phyloP scores from a whole-genome alignment of 2,797 vertebrate species.

The Rhinogobio ventralis region DNA sequence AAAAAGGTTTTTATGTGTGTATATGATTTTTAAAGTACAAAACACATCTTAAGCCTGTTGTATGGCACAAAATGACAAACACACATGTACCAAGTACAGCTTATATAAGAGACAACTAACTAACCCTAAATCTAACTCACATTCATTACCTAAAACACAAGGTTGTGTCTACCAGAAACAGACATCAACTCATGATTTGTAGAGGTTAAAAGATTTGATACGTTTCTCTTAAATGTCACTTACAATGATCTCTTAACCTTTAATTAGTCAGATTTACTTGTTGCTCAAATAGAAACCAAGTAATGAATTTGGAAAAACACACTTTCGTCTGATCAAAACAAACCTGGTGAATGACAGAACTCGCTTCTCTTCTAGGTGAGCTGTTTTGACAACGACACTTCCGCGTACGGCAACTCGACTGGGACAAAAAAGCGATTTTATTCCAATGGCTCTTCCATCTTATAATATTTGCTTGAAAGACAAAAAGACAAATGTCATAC shows the following conservation, averaged over 20 bases:
- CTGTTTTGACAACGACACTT: not conserved
- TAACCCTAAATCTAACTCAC: not conserved
- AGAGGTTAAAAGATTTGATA: not conserved
- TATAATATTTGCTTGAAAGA: not conserved
- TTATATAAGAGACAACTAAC: not conserved
- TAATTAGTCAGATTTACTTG: not conserved
- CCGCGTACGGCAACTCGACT: slow-evolving; percentile 13
- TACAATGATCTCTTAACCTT: not conserved
- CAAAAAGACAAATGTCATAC: not conserved
- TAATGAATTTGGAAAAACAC: not conserved
- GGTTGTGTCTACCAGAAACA: not conserved
- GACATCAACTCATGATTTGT: too few relatives aligned
- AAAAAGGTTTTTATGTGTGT: not conserved
- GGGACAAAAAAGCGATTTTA: not conserved
- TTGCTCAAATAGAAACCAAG: not conserved
- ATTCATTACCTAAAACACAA: not conserved
- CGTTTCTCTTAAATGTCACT: not conserved
- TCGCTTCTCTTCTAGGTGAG: not conserved
- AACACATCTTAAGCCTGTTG: not conserved
- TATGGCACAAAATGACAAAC: not conserved
- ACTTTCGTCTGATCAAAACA: slow-evolving; percentile 3
- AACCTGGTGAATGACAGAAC: slow-evolving; percentile 36
- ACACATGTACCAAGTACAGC: not conserved
- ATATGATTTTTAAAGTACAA: not conserved
- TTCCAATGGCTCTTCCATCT: not conserved